Base-by-base conservation (phyloP, 2,797 vertebrate species). In the Notolepis coatsorum region DNA sequence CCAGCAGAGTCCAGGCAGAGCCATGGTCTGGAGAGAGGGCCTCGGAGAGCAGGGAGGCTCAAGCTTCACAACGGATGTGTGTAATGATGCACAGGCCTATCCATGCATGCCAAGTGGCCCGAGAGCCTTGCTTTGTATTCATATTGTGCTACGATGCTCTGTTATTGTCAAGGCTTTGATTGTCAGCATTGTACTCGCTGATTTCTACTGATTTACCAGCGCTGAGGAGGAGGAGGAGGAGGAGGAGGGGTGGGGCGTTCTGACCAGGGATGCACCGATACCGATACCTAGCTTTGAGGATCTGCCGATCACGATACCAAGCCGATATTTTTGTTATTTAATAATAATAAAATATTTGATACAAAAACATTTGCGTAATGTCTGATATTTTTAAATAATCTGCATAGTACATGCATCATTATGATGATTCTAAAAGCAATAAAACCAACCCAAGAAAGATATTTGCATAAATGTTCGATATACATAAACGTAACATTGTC, bases 81-180 rank as follows among this genome's bases (percentile, higher is more conserved):
- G 62, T 71, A 73, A 84, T 77, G 74, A 76, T 71, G 66, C 74
- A 75, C 54, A n/a, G n/a, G n/a, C n/a, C n/a, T n/a, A 61, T 57
- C 67, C 41, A 54, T 74, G 79, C 73, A 75, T 75, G 54, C 38
- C 42, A 47, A 43, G 21, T n/a, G 23, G 51, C 70, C 65, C 48
- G 23, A 0, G 37, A 65, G 72, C 68, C 23, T 72, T 73, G 70
- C 67, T 82, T 71, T 72, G 57, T 65, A 68, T 77, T 79, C 68
- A 62, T 57, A 42, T 39, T 33, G 33, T 50, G 52, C n/a, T n/a
- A 52, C 64, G 70, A 66, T 66, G 3, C 73, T 68, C 75, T 79
- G 64, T 66, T 56, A 57, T 71, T 70, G 69, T 71, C 67, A 61
- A 50, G 53, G 65, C 65, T 68, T 49, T 35, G 79, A 66, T 68